A percentile compares a stretch with the other conserved stretches of the same genome.
Evolutionary conservation across 2,113 vertebrate species (phyloP).

Genomic region (Tupaia chinensis): DNA sequence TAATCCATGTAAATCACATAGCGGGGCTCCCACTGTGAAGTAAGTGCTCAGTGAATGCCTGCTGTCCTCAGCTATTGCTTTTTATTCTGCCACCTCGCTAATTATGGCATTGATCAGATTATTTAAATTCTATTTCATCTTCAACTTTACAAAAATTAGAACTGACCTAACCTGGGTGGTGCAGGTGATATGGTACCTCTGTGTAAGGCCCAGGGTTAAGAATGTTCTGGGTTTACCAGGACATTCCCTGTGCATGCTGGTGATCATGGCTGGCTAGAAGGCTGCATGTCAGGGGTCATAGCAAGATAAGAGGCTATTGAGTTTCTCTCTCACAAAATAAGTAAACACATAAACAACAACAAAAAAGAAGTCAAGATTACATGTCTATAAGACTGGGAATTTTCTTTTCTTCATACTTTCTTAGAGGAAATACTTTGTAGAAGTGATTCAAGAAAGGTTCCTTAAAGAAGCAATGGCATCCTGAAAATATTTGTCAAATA

Average conservation of each 20-base stretch:
- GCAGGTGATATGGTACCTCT: no score
- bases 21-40: not conserved
- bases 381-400: not conserved
- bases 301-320: no score
- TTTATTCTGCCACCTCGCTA: not conserved
- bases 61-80: not conserved
- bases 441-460: not conserved
- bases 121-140: slow-evolving; percentile 7
- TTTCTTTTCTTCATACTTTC: not conserved
- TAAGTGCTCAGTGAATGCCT: not conserved
- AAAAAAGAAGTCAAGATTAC: not conserved
- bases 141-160: not conserved
- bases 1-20: not conserved
- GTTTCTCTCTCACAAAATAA: no score
- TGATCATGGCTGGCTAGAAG: no score
- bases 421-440: slow-evolving; percentile 5
- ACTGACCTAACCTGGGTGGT: no score
- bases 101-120: not conserved
- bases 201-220: no score
- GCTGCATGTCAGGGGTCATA: no score
- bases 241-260: no score
- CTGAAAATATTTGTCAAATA: not conserved
- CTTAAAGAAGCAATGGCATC: not conserved
- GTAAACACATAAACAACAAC: no score
- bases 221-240: no score